Base-by-base conservation (phyloP, 2,113 vertebrate genomes). In the Macquaria australasica region DNA sequence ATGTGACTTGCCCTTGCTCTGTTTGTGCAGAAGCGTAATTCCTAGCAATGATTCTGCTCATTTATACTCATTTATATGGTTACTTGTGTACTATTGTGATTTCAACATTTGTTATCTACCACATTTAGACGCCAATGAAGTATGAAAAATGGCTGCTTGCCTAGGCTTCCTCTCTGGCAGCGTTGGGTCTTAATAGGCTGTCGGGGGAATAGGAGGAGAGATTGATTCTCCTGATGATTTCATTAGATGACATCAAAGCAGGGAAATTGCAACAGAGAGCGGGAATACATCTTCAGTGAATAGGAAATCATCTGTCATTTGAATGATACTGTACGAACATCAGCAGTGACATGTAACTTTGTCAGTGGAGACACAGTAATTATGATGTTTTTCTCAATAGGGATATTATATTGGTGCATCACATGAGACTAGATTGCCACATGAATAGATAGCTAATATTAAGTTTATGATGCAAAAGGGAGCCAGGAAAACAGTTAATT, bases 191-290 rank as follows among this genome's bases (percentile, higher is more conserved):
- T 92, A 90, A 91, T 91, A 78, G 81, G 85, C 64, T 91, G 88
- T 85, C 62, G 63, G 59, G 82, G 78, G 72, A 83, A 68, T 45
- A 77, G 67, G 68, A 84, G 82, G 74, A 87, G 77, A 74, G 88
- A 90, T 73, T 84, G 89, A 90, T 91, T 69, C 90, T 87, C 89
- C 79, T 88, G 82, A 79, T 89, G 86, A 90, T 94, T 92, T 89
- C 78, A 90, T 93, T 93, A 91, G 60, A 88, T 89, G 59, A 90
- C 91, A 93, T 94, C 88, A 94, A 91, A 89, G 89, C 75, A 71
- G 77, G 89, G 73, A 87, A 92, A 92, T 84, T 86, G 77, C 86
- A 87, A 41, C 68, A 83, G 82, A 86, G 83, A 88, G 77, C 48
- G 9, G 68, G 74, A 87, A 89, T 83, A 56, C 80, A 59, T 89